Conservation (phyloP, 2,113 vertebrate genomes). For the Erythrolamprus reginae region DNA sequence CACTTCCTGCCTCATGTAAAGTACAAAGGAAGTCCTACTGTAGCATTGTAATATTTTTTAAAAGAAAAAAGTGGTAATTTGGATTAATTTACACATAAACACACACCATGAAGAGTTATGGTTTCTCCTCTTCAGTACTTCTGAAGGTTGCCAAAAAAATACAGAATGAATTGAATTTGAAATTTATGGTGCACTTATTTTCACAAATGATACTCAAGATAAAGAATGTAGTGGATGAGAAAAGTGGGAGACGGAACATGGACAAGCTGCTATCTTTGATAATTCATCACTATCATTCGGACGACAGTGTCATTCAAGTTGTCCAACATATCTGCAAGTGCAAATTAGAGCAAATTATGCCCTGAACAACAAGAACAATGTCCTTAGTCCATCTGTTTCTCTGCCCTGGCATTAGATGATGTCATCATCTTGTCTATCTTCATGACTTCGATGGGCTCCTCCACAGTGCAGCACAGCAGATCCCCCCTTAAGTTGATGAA, state of each 20-base stretch:
- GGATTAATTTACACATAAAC: constrained; percentile 20
- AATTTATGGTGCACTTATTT: constrained; percentile 37
- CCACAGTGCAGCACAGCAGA: constrained; percentile 70
- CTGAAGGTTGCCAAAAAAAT: constrained; percentile 22
- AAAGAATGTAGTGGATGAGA: constrained; percentile 42
- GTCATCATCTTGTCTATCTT: constrained; percentile 65
- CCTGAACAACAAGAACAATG: constrained; percentile 57
- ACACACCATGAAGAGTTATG: constrained; percentile 25
- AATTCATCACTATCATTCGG: constrained; percentile 29
- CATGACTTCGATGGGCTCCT: constrained; percentile 67
- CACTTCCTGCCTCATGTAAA: constrained; percentile 3
- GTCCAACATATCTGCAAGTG: constrained; percentile 51
- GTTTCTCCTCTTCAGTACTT: constrained; percentile 25
- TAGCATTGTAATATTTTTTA: constrained; percentile 15
- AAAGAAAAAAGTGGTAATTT: constrained; percentile 22
- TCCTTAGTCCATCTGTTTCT: constrained; percentile 65
- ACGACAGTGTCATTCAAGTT: constrained; percentile 46
- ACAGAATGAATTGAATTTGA: constrained; percentile 28
- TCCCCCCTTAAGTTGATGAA: constrained; percentile 72
- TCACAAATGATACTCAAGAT: constrained; percentile 28
- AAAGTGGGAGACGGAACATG: constrained; percentile 15
- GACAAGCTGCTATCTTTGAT: constrained; percentile 42
- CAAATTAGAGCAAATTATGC: constrained; percentile 59
- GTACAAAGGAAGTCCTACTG: not conserved
- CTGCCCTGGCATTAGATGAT: constrained; percentile 68